phyloP scores from a whole-genome alignment of 2,113 vertebrate genomes.

The Actenoides lindsayi region DNA sequence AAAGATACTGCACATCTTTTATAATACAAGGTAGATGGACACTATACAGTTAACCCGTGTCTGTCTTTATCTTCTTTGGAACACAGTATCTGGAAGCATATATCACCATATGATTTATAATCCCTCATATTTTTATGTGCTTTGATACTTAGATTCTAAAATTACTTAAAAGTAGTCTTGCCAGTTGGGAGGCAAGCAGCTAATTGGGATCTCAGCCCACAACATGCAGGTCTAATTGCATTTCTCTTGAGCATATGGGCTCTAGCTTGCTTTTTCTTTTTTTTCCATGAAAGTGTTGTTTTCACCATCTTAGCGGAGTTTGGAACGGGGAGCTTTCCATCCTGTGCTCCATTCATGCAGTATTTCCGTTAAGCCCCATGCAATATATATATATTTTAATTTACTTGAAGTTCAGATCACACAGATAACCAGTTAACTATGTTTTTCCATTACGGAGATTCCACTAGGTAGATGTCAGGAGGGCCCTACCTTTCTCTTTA shows the following conservation, averaged over 20 bases:
- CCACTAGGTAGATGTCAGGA: not conserved
- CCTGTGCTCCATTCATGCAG: not conserved
- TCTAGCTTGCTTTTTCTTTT: not conserved
- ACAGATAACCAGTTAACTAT: not conserved
- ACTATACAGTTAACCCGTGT: not conserved
- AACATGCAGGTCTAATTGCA: not conserved
- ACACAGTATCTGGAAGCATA: not conserved
- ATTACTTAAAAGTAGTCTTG: not conserved
- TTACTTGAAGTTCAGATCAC: rapidly evolving
- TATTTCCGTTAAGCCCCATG: not conserved
- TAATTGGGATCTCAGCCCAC: not conserved
- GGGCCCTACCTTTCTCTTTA: not conserved
- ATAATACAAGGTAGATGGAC: not conserved
- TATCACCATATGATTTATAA: not conserved
- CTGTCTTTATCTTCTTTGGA: not conserved
- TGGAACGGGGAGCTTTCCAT: not conserved
- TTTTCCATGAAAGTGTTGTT: rapidly evolving
- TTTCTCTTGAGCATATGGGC: not conserved
- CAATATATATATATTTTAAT: no score
- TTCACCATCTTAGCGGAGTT: not conserved
- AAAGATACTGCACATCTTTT: not conserved
- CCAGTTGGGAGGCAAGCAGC: not conserved
- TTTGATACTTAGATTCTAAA: not conserved
- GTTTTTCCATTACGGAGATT: not conserved
- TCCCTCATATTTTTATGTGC: not conserved